Conservation (phyloP, 2,113 vertebrate genomes). For the Sminthopsis crassicaudata region DNA sequence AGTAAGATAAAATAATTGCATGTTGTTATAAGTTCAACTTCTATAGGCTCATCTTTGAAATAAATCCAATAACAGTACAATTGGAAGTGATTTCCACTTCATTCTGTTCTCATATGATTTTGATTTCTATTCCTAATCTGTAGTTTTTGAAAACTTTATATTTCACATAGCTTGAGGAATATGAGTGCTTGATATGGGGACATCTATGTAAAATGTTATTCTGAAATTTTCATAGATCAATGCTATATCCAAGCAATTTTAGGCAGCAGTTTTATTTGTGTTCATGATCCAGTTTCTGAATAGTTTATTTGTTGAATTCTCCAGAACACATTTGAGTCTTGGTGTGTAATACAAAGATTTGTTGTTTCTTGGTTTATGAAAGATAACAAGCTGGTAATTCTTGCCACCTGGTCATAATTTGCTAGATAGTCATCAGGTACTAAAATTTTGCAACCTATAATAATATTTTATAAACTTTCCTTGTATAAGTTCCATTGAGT, state of each 20-base stretch:
- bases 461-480: neutral
- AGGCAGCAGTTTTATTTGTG: neutral
- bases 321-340: neutral
- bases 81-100: neutral
- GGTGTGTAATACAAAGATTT: neutral
- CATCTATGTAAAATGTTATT: neutral
- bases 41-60: neutral
- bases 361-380: neutral
- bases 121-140: neutral
- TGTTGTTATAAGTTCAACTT: neutral
- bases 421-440: neutral
- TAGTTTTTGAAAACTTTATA: neutral
- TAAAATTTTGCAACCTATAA: neutral
- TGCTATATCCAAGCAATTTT: neutral
- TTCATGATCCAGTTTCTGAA: neutral
- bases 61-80: neutral
- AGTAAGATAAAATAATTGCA: neutral
- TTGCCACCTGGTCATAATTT: neutral
- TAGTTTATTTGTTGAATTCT: neutral
- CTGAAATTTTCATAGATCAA: neutral
- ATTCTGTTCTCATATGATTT: neutral
- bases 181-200: neutral
- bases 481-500: neutral
- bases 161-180: neutral
- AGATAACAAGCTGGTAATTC: neutral